Base-by-base conservation (phyloP, 2,888 invertebrate genomes). In the Alviniconcha strummeri region DNA sequence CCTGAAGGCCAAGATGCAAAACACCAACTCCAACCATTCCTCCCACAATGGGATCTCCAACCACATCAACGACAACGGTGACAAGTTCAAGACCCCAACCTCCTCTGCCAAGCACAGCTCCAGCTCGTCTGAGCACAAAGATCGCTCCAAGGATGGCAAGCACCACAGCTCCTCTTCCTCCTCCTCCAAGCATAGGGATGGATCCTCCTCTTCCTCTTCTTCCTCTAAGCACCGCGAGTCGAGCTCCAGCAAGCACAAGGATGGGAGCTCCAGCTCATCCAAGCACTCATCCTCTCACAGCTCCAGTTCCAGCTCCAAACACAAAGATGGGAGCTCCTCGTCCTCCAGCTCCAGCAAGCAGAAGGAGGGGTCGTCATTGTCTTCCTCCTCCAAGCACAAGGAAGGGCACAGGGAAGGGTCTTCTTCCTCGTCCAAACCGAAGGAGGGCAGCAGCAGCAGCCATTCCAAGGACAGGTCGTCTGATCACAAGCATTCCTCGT, bases 101-200 rank as follows among this genome's bases (percentile, higher is more conserved):
- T 64, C 55, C 81, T 54, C 67, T 57, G 36, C 52, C 79, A 83
- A 80, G 56, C 83, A 84, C 71, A 81, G 76, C 19, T 81, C 83
- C 55, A 80, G 81, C 71, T 85, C 75, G n/a, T 87, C 87, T 17
- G 88, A 89, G 67, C 86, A 88, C 81, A 88, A 88, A 79, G 88
- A 88, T 19, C 80, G 82, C 36, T 72, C 83, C 78, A 67, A 72
- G 67, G 80, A 87, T 81, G 74, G 80, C 5, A 88, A 88, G 64
- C 86, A 87, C 72, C 86, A 87, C 78, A 86, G 88, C 77, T 87
- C 88, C 56, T 85, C 82, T 19, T 82, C 84, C 72, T 86, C 85
- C 55, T 86, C 86, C 9, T 84, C 86, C 15, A 79, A 85, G 84
- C 85, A 85, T 85, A 36, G 84, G 81, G 69, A 86, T 81, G 56